Base-by-base conservation (phyloP, 2,888 invertebrate genomes). In the Pseudococcus jackbeardsleyi region DNA sequence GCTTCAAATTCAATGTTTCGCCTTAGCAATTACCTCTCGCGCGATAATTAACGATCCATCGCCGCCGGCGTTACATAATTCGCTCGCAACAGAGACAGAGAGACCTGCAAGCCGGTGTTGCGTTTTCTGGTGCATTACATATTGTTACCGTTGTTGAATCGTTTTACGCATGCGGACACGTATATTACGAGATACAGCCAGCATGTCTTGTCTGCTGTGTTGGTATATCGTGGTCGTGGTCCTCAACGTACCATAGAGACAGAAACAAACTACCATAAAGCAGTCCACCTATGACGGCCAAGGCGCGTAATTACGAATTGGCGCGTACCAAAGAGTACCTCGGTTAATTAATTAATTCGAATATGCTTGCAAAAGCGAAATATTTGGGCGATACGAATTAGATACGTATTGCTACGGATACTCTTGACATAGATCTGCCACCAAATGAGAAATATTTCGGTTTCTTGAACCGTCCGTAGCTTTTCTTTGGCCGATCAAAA, bases 61-160 rank as follows among this genome's bases (percentile, higher is more conserved):
- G 68, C 68, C 68, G 68, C 12, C 68, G 12, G 33, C 68, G 33
- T 72, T 72, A 72, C 33, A 33, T 26, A 26, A 33, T 59, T 19
- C 1, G 17, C 5, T 15, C 17, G 5, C 15, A 54, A 54, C 1
- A 54, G 17, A 17, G 54, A 54, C 5, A 54, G 54, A 54, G 17
- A 46, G 46, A 46, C 26, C 26, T 46, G 46, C 50, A 12, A 15
- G 15, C 50, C 50, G 15, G 46, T 46, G 68, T 72, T 72, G 33
- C 68, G 68, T 33, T 72, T 72, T 72, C 68, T 72, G 68, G 68
- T 72, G 68, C 68, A 72, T 72, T 72, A 72, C 68, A 72, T 59
- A 19, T 59, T 59, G 19, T 59, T n/a, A 33, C 68, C 68, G 33
- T 72, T 72, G 33, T 72, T 26, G 33, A 72, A 72, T 72, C 26